Evolutionary conservation across 1,140 invertebrate genomes (phyloP), one percentile per base, ranked within the genome.

Genomic region (Lutraria rhynchaena): DNA sequence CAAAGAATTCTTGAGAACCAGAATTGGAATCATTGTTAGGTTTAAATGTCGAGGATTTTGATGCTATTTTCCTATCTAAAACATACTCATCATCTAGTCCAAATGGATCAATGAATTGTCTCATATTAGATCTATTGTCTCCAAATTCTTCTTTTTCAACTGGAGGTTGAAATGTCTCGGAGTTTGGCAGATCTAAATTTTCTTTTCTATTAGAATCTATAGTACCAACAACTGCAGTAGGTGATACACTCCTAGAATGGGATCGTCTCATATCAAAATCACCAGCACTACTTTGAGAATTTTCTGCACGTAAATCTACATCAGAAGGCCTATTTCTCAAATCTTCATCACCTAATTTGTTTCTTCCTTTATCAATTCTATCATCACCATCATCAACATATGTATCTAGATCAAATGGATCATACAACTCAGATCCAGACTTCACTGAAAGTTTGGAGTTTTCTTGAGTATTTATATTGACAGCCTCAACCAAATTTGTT

Each of bases 261-360:
- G 55, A 60, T 9, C 29, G 31, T 61, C 73, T 75, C 55, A 75
- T 27, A 46, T 75, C 73, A 75, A 19, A 75, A 61, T 75, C 73
- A 41, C 73, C 57, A 29, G 33, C 35, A 24, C 37, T n/a, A 61
- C 57, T 60, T 27, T 71, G 73, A 46, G 73, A 75, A 35, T 75
- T 75, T 46, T 75, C 73, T 11, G 73, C 37, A 3, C 73, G 55
- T 35, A 75, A 60, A 44, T 75, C 73, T 29, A 75, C 44, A 61
- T 75, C 73, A 33, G 58, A 15, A 33, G 57, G 37, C n/a, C 15
- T 19, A 35, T 41, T 7, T 33, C 63, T 67, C 63, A 37, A 46
- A 24, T 67, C 63, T 22, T 46, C 44, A 31, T 67, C 63, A 29
- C 63, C 63, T 46, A 67, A 67, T 22, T 46, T 24, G 49, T 67